These are phyloP conservation scores for Drosophila kanekoi DNA, from an alignment of 2,888 invertebrate genomes.

Conservation along the genomic window DNA sequence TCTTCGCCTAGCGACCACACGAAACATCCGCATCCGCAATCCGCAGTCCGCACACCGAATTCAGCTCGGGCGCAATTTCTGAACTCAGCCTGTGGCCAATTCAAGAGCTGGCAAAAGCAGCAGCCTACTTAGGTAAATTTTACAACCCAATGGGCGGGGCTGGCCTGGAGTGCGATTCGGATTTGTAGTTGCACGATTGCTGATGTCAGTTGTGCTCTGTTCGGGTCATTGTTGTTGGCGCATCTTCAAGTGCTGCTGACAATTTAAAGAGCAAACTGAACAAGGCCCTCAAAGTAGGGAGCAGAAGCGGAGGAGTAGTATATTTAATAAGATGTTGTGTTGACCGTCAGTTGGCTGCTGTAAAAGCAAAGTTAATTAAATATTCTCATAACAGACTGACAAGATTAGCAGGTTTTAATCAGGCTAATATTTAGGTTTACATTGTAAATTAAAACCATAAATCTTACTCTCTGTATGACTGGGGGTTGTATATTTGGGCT, in stretches of 20 bases:
- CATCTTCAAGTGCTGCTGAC: constrained; percentile 6
- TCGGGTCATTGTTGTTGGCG: constrained; percentile 4
- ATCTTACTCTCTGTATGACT: too few relatives aligned
- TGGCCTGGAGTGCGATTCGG: constrained; percentile 17
- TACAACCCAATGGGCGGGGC: constrained; percentile 48
- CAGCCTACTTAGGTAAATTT: constrained; percentile 56
- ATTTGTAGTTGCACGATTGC: constrained; percentile 21
- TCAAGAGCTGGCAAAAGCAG: constrained; percentile 39
- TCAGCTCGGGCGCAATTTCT: constrained; percentile 6
- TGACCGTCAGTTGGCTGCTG: not conserved
- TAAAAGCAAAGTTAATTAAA: not conserved
- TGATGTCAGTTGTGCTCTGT: constrained; percentile 9
- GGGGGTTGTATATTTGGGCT: too few relatives aligned
- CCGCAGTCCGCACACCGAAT: constrained; percentile 24
- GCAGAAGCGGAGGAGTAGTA: not conserved
- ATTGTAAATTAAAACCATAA: too few relatives aligned
- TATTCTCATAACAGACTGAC: not conserved
- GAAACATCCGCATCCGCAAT: constrained; percentile 37
- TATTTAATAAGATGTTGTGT: constrained; percentile 3
- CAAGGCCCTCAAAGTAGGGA: constrained; percentile 2
- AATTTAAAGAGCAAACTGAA: constrained; percentile 14
- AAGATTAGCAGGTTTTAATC: too few relatives aligned
- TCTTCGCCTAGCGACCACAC: constrained; percentile 52
- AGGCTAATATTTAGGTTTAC: too few relatives aligned
- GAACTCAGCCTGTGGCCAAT: constrained; percentile 20